Evolutionary conservation across 2,888 invertebrate species (phyloP).

Genomic region (Priapulus caudatus): DNA sequence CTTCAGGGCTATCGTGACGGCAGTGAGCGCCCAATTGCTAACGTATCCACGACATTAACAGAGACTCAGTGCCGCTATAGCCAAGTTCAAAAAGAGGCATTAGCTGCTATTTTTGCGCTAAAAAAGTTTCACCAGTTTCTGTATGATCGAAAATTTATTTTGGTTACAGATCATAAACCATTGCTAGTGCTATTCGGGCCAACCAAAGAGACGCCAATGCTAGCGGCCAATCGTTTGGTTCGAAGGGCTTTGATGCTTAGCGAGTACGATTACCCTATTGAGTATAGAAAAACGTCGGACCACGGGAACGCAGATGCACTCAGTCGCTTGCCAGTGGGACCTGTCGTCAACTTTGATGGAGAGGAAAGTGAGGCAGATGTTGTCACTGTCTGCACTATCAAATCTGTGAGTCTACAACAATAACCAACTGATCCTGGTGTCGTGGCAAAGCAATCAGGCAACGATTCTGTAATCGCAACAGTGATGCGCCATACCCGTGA

Average conservation of each 20-base stretch:
- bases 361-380: constrained; percentile 8
- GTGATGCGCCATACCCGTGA: constrained; percentile 6
- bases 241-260: constrained; percentile 16
- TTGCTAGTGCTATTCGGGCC: constrained; percentile 16
- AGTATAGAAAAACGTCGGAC: constrained; percentile 24
- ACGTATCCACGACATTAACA: neutral
- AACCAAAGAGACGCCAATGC: constrained; percentile 8
- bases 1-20: neutral
- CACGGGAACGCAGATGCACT: constrained; percentile 18
- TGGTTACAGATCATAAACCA: constrained; percentile 15
- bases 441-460: too few species aligned
- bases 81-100: constrained; percentile 28
- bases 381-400: too few species aligned
- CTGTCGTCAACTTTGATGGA: constrained; percentile 9
- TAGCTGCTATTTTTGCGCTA: too few species aligned
- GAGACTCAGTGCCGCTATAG: neutral
- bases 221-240: constrained; percentile 14
- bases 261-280: too few species aligned
- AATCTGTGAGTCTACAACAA: too few species aligned
- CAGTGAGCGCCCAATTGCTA: neutral
- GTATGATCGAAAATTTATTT: too few species aligned
- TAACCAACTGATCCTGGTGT: too few species aligned
- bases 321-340: constrained; percentile 14
- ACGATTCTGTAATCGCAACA: constrained; percentile 7
- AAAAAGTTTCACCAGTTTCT: too few species aligned